A percentile compares a stretch with the other conserved stretches of the same genome.
phyloP scores from a whole-genome alignment of 2,113 vertebrate species.

The Eupsittula cactorum region DNA sequence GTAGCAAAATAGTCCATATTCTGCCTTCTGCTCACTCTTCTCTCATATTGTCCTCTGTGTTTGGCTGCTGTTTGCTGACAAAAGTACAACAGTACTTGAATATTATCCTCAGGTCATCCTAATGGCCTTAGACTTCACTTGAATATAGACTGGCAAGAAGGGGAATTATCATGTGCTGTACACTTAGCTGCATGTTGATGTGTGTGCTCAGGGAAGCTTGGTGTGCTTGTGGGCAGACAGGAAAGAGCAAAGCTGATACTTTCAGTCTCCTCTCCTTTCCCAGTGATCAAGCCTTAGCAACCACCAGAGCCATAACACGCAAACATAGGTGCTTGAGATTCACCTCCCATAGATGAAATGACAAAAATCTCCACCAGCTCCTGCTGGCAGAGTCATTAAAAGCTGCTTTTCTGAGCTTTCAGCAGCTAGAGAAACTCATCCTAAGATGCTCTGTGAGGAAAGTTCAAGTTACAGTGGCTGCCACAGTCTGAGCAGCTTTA shows the following conservation, averaged over 20 bases:
- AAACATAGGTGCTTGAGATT: neutral
- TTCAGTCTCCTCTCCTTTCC: neutral
- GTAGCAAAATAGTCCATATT: neutral
- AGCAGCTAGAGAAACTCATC: neutral
- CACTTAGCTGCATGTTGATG: neutral
- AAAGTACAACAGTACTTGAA: neutral
- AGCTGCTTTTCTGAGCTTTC: neutral
- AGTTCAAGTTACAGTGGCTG: conserved; percentile 31
- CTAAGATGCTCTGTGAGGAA: neutral
- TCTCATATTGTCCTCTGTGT: neutral
- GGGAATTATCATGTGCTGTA: neutral
- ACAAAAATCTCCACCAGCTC: neutral
- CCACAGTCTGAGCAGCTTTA: conserved; percentile 44
- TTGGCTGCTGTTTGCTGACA: neutral
- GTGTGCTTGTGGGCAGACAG: neutral
- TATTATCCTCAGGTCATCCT: neutral
- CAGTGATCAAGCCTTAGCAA: neutral
- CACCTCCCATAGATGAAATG: neutral
- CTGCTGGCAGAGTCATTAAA: conserved; percentile 1
- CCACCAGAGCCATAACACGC: neutral
- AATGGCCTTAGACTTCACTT: neutral
- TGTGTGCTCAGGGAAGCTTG: neutral
- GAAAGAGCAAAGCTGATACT: neutral
- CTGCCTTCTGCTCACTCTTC: neutral
- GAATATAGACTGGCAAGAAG: neutral